These are phyloP conservation scores for Callithrix jacchus DNA, from an alignment of 2,113 vertebrate species.

Conservation along the genomic window DNA sequence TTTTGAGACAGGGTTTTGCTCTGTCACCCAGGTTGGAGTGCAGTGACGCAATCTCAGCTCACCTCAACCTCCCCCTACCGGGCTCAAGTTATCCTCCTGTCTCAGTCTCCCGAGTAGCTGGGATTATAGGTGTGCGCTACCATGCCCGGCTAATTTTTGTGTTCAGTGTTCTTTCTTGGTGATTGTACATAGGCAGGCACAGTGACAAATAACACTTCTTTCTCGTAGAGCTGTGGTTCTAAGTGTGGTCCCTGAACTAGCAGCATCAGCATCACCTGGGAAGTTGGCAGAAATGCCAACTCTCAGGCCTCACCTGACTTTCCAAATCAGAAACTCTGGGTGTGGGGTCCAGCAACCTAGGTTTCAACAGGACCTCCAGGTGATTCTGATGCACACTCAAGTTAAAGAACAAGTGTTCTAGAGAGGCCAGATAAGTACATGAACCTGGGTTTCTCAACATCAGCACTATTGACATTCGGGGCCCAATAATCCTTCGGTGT, in stretches of 20 bases:
- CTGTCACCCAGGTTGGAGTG: too few species aligned
- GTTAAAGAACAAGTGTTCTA: background rate
- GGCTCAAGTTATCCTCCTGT: too few species aligned
- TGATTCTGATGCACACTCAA: background rate
- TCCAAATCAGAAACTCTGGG: background rate
- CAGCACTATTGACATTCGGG: background rate
- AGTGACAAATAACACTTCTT: background rate
- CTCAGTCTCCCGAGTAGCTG: too few species aligned
- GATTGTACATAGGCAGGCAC: background rate
- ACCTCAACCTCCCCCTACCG: too few species aligned
- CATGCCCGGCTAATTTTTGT: too few species aligned
- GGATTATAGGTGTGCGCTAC: too few species aligned
- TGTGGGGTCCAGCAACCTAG: background rate
- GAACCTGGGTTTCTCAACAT: background rate
- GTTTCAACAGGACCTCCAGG: background rate
- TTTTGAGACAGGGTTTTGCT: too few species aligned
- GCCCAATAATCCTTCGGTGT: background rate
- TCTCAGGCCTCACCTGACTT: background rate
- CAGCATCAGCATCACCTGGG: background rate
- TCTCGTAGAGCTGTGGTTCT: fast-evolving
- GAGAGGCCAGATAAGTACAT: background rate
- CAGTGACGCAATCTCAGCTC: too few species aligned
- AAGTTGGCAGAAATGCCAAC: background rate
- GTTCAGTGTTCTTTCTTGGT: background rate
- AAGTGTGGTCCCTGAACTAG: background rate